Percentiles rank a stretch among this genome's conserved stretches.
phyloP scores from a whole-genome alignment of 2,797 vertebrate genomes.

The Centroberyx gerrardi region DNA sequence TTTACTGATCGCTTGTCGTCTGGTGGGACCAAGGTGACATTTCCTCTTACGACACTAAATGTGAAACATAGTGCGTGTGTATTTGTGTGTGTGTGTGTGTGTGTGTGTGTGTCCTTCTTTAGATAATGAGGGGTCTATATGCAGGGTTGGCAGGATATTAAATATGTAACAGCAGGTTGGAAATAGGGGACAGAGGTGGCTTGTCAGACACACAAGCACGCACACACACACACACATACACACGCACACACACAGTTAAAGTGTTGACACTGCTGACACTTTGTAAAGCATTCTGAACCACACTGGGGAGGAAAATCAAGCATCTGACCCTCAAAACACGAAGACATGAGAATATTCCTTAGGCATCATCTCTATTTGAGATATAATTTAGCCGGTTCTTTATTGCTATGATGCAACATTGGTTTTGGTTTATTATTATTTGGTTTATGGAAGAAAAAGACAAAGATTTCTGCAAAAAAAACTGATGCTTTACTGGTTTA shows the following conservation, averaged over 20 bases:
- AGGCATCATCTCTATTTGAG: not conserved
- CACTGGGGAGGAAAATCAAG: not conserved
- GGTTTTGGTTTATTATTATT: not conserved
- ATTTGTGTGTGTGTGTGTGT: constrained; percentile 22
- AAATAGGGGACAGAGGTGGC: constrained; percentile 74
- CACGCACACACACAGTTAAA: constrained; percentile 8
- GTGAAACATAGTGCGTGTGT: constrained; percentile 43
- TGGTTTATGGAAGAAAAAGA: too few species aligned
- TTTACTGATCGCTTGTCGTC: constrained; percentile 76
- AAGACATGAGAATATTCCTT: not conserved
- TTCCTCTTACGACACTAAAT: constrained; percentile 74
- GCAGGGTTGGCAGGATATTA: constrained; percentile 78
- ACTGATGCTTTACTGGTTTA: too few species aligned
- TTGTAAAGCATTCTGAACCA: not conserved
- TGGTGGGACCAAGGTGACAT: constrained; percentile 80
- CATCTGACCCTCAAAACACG: not conserved
- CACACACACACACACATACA: constrained; percentile 15
- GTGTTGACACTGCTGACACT: not conserved
- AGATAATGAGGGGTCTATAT: constrained; percentile 83
- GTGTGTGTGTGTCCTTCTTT: constrained; percentile 49
- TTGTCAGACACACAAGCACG: constrained; percentile 62
- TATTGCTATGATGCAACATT: too few species aligned
- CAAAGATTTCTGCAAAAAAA: too few species aligned
- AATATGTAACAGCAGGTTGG: constrained; percentile 79
- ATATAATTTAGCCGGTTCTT: not conserved